phyloP scores from a whole-genome alignment of 2,113 vertebrate species.

The Pterocles orientalis region DNA sequence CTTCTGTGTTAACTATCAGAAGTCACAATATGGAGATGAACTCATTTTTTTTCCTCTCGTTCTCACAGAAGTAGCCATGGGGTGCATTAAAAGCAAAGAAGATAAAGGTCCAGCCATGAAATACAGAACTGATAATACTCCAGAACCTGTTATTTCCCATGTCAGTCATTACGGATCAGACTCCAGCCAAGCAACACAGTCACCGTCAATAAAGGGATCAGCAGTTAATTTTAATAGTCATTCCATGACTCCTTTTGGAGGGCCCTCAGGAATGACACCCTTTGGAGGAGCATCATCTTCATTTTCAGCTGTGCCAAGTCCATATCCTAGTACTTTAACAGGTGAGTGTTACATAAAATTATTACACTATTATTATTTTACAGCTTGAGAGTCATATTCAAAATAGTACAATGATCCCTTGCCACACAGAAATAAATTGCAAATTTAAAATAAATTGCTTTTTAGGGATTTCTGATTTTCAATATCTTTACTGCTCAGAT shows the following conservation, averaged over 20 bases:
- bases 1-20: not conserved
- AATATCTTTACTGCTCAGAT: not conserved
- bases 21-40: not conserved
- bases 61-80: conserved; percentile 84
- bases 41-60: not conserved
- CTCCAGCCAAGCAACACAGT: conserved; percentile 81
- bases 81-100: conserved; percentile 96
- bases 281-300: conserved; percentile 91
- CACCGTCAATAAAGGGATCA: conserved; percentile 78
- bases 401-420: not conserved
- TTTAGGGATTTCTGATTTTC: not conserved
- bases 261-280: conserved; percentile 87
- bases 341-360: conserved; percentile 73
- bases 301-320: conserved; percentile 85
- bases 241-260: conserved; percentile 89
- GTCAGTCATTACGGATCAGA: conserved; percentile 87
- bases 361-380: not conserved
- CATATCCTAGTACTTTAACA: conserved; percentile 87
- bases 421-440: not conserved
- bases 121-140: conserved; percentile 84
- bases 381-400: not conserved
- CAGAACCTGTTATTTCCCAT: conserved; percentile 77
- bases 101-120: conserved; percentile 89
- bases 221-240: conserved; percentile 83
- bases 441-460: not conserved